Base-by-base conservation (phyloP, 2,797 vertebrate genomes). In the Gymnopithys bicolor region DNA sequence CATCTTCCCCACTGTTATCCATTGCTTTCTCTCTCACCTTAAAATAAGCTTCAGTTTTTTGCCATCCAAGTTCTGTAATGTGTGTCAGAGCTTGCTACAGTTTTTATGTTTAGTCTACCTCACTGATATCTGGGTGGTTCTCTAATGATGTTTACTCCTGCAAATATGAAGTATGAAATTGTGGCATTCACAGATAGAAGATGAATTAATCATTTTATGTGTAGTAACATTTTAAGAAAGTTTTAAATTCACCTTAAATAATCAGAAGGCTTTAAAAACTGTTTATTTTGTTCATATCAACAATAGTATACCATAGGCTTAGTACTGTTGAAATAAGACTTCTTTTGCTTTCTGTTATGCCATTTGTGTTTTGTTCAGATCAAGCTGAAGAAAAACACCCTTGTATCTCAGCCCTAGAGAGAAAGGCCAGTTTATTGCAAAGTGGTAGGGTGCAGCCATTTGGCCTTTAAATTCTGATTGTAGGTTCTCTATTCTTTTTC, bases 1-100 rank as follows among this genome's bases (percentile, higher is more conserved):
- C 16, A 7, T 82, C 46, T 59, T 21, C 4, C 7, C 11, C 7
- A 5, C 0, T 28, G 33, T 12, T 68, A 21, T 6, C 35, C 0
- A 37, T 67, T 3, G 0, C 14, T 56, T 91, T 91, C 28, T 71
- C 14, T 59, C 25, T 19, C 66, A 39, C 25, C 14, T 60, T 33
- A 49, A 48, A 79, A 49, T 56, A 49, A 87, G 28, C 6, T 13
- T 53, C 12, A 23, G 0, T 28, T 75, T 74, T 76, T 69, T 30
- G n/a, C 33, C 32, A 58, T 69, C 24, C 6, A 10, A 7, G 7
- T 59, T 77, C 45, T 84, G 25, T 39, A 51, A 21, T 0, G 3
- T 13, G 9, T 76, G 48, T 71, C 23, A 70, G 45, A 71, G 22
- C 18, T 79, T 70, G 30, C 45, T 41, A 25, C 21, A 45, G 21